phyloP scores from a whole-genome alignment of 1,140 invertebrate species.

The Centruroides sculpturatus region DNA sequence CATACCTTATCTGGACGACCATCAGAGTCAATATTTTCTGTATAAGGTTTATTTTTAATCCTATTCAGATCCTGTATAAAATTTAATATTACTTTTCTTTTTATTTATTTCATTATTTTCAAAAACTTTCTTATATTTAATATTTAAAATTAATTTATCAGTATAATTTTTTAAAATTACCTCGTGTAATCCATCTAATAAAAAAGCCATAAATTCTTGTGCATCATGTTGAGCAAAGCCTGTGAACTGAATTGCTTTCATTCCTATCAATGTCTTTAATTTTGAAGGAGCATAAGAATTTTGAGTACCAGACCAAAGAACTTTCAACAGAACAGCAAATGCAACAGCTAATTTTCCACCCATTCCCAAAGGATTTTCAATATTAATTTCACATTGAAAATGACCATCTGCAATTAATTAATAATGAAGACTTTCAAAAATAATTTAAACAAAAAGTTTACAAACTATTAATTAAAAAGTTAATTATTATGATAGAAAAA shows the following conservation, averaged over 20 bases:
- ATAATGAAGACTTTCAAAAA: not conserved
- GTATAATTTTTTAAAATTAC: slow-evolving; percentile 17
- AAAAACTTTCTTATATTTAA: no score
- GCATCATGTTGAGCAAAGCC: slow-evolving; percentile 42
- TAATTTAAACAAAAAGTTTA: not conserved
- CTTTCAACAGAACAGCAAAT: slow-evolving; percentile 30
- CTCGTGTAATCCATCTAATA: slow-evolving; percentile 41
- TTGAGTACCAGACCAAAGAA: slow-evolving; percentile 30
- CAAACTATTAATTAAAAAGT: not conserved
- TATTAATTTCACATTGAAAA: slow-evolving; percentile 27
- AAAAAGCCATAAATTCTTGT: slow-evolving; percentile 41
- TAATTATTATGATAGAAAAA: not conserved
- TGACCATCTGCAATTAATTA: not conserved
- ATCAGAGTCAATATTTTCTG: slow-evolving; percentile 18
- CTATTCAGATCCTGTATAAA: slow-evolving; percentile 26
- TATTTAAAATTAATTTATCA: slow-evolving; percentile 10
- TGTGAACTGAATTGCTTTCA: slow-evolving; percentile 37
- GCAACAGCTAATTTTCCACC: slow-evolving; percentile 31
- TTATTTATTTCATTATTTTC: no score
- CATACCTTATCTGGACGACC: slow-evolving; percentile 17
- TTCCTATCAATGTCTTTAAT: slow-evolving; percentile 34
- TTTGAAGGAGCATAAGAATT: slow-evolving; percentile 29
- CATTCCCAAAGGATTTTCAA: slow-evolving; percentile 28
- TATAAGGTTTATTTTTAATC: slow-evolving; percentile 22
- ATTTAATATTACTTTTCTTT: not conserved